A percentile compares a stretch with the other conserved stretches of the same genome.
These are phyloP conservation scores for Acronicta aceris DNA, from an alignment of 2,888 invertebrate genomes.

Conservation along the genomic window DNA sequence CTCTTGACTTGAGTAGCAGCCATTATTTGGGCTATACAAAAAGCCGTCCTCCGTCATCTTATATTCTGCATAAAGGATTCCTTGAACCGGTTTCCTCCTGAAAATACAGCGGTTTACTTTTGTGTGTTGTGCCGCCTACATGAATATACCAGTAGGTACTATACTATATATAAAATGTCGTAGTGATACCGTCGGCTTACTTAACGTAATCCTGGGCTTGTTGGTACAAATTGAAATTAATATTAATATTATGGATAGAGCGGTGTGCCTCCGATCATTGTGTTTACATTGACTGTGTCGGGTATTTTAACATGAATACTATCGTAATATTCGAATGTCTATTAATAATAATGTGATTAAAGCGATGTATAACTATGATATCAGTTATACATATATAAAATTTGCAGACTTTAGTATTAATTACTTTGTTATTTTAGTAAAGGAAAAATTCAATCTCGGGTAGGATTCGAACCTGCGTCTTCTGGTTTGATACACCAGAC, in stretches of 20 bases:
- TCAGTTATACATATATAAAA: conserved; percentile 15
- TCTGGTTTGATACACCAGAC: too few species aligned
- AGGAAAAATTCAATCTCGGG: too few species aligned
- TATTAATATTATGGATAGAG: conserved; percentile 55
- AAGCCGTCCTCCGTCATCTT: conserved; percentile 10
- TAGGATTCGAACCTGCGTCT: too few species aligned
- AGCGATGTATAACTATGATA: conserved; percentile 10
- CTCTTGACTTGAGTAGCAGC: conserved; percentile 4
- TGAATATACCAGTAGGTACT: conserved; percentile 26
- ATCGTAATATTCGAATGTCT: conserved; percentile 47
- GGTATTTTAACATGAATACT: conserved; percentile 50
- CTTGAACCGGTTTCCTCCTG: conserved; percentile 28
- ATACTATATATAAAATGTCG: conserved; percentile 44
- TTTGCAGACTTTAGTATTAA: conserved; percentile 18
- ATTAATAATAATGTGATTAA: conserved; percentile 24
- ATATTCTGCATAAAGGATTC: conserved; percentile 35
- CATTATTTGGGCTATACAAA: conserved; percentile 23
- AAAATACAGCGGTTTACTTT: conserved; percentile 29
- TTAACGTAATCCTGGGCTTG: conserved; percentile 50
- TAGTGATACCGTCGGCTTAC: conserved; percentile 41
- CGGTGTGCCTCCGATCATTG: conserved; percentile 33
- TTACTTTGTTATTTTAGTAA: too few species aligned
- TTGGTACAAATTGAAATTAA: conserved; percentile 62
- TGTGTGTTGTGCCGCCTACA: conserved; percentile 11
- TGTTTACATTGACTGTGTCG: conserved; percentile 40